These are phyloP conservation scores for Elgaria multicarinata DNA, from an alignment of 2,113 vertebrate genomes.

Conservation along the genomic window DNA sequence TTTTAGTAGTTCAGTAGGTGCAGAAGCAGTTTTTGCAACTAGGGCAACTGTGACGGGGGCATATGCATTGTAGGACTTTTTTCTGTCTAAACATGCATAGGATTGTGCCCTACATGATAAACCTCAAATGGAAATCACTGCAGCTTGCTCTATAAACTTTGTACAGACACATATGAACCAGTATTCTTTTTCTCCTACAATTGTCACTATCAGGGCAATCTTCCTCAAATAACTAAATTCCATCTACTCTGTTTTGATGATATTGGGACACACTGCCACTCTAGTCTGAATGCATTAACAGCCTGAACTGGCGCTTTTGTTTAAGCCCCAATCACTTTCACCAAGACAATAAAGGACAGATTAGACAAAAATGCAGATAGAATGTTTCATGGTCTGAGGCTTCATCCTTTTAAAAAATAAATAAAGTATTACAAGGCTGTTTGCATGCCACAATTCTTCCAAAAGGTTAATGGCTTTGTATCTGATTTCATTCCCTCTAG, in stretches of 20 bases:
- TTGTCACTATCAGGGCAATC: not conserved
- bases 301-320: not conserved
- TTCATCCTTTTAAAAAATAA: not conserved
- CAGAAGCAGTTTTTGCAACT: not conserved
- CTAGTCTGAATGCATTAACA: not conserved
- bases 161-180: not conserved
- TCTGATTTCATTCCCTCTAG: slow-evolving; percentile 64
- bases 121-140: slow-evolving; percentile 30
- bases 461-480: slow-evolving; percentile 45
- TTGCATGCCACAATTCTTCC: slow-evolving; percentile 20
- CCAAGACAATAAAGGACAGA: slow-evolving; percentile 10
- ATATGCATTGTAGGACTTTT: too few relatives aligned
- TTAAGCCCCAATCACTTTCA: not conserved
- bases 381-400: not conserved
- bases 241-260: slow-evolving; percentile 25
- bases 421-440: not conserved
- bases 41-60: not conserved
- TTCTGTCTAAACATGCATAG: too few relatives aligned
- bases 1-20: not conserved
- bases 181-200: not conserved
- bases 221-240: not conserved
- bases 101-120: not conserved
- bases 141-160: not conserved
- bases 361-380: slow-evolving; percentile 5
- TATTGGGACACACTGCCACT: not conserved